These are phyloP conservation scores for Xenus cinereus DNA, from an alignment of 2,113 vertebrate species.

Conservation along the genomic window DNA sequence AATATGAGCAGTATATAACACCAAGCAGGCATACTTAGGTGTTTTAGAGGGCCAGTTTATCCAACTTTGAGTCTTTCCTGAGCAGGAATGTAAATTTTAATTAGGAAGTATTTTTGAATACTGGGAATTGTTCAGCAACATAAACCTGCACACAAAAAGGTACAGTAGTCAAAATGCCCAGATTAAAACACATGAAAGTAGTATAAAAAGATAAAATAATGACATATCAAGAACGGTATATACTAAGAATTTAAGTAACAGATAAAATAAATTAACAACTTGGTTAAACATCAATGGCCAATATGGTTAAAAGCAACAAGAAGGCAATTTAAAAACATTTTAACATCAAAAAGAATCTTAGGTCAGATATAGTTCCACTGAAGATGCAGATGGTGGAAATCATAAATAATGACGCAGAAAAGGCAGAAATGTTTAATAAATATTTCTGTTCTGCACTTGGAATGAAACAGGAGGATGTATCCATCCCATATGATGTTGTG, in stretches of 20 bases:
- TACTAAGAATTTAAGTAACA: background rate
- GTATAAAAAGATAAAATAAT: background rate
- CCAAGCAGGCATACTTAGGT: background rate
- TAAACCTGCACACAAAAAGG: background rate
- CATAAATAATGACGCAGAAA: slow-evolving; percentile 50
- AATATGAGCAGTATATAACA: background rate
- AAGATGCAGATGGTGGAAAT: slow-evolving; percentile 61
- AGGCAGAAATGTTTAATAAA: slow-evolving; percentile 69
- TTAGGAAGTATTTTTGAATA: slow-evolving; percentile 1
- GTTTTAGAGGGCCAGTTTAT: background rate
- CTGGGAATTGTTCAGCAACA: slow-evolving; percentile 24
- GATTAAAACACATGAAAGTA: background rate
- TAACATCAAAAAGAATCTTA: slow-evolving; percentile 49
- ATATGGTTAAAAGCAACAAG: slow-evolving; percentile 48
- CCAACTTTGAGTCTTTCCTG: background rate
- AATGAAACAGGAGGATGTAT: slow-evolving; percentile 59
- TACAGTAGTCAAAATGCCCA: background rate
- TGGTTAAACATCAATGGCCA: slow-evolving; percentile 28
- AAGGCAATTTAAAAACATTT: slow-evolving; percentile 48
- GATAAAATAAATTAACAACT: slow-evolving; percentile 10
- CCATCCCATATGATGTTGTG: slow-evolving; percentile 67
- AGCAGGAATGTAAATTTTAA: slow-evolving; percentile 15
- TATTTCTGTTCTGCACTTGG: slow-evolving; percentile 54
- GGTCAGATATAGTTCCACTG: slow-evolving; percentile 45
- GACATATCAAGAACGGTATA: background rate